Conservation (phyloP, 2,113 vertebrate genomes). For the Microcebus lehilahytsara region DNA sequence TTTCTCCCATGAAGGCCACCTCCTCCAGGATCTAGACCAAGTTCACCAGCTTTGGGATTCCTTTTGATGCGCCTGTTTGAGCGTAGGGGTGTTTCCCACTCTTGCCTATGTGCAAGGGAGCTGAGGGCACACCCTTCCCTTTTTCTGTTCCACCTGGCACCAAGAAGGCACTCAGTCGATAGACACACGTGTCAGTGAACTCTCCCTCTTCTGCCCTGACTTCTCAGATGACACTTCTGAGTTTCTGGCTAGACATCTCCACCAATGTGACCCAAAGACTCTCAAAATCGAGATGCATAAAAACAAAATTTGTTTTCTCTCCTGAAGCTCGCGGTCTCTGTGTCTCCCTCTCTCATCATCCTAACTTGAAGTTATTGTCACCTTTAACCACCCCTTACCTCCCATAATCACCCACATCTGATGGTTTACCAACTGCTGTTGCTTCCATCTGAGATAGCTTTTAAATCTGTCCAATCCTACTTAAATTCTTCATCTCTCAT, state of each 20-base stretch:
- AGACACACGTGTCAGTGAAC: accelerated
- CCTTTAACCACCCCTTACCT: neutral
- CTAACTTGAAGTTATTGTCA: neutral
- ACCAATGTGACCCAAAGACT: neutral
- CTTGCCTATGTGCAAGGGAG: neutral
- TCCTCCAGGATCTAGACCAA: neutral
- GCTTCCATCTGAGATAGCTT: neutral
- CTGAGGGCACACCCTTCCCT: neutral
- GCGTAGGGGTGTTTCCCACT: neutral
- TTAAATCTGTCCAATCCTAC: neutral
- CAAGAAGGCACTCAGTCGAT: neutral
- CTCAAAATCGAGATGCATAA: neutral
- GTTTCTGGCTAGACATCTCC: neutral
- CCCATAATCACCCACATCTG: neutral
- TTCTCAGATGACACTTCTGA: neutral
- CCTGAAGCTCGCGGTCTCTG: neutral
- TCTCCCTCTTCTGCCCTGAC: neutral
- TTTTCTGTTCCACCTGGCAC: neutral
- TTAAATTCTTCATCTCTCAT: neutral
- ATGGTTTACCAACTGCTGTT: neutral
- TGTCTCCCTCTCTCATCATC: neutral
- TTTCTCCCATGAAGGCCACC: neutral
- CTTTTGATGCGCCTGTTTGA: neutral
- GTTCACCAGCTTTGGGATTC: neutral
- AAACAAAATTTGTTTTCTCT: neutral